These are phyloP conservation scores for Clepsis dumicolana DNA, from an alignment of 2,888 invertebrate genomes.

Conservation along the genomic window DNA sequence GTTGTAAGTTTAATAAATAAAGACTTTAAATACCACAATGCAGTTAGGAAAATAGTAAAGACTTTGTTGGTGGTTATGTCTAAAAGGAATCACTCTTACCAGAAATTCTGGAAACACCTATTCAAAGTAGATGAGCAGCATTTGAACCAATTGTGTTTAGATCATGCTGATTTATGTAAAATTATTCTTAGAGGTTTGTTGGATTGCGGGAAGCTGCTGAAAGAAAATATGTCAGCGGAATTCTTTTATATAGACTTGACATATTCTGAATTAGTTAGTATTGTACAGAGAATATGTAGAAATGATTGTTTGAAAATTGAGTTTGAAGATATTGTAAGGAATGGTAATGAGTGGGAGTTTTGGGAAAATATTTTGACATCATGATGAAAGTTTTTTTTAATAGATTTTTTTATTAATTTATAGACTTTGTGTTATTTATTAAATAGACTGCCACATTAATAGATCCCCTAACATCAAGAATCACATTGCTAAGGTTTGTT, in stretches of 20 bases:
- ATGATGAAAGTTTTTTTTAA: constrained; percentile 40
- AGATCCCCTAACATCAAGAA: neutral
- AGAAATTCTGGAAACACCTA: constrained; percentile 69
- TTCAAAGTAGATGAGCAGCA: constrained; percentile 61
- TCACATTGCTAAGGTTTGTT: neutral
- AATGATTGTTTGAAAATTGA: constrained; percentile 69
- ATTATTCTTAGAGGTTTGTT: constrained; percentile 68
- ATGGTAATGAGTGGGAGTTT: constrained; percentile 73
- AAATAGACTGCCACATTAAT: neutral
- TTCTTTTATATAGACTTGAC: constrained; percentile 80
- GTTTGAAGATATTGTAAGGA: constrained; percentile 74
- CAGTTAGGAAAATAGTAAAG: constrained; percentile 55
- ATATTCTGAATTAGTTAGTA: constrained; percentile 76
- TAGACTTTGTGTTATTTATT: neutral
- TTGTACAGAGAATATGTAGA: constrained; percentile 73
- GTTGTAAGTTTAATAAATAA: constrained; percentile 65
- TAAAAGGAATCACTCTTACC: constrained; percentile 56
- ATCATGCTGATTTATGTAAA: constrained; percentile 63
- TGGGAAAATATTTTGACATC: constrained; percentile 70
- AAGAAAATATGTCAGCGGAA: constrained; percentile 69
- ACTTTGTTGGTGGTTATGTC: constrained; percentile 58
- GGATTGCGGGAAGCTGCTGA: constrained; percentile 71
- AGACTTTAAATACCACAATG: constrained; percentile 52
- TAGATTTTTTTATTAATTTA: constrained; percentile 2
- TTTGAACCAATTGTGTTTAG: constrained; percentile 65